Evolutionary conservation across 2,888 invertebrate species (phyloP).

Genomic region (Ornithoptera priamus): DNA sequence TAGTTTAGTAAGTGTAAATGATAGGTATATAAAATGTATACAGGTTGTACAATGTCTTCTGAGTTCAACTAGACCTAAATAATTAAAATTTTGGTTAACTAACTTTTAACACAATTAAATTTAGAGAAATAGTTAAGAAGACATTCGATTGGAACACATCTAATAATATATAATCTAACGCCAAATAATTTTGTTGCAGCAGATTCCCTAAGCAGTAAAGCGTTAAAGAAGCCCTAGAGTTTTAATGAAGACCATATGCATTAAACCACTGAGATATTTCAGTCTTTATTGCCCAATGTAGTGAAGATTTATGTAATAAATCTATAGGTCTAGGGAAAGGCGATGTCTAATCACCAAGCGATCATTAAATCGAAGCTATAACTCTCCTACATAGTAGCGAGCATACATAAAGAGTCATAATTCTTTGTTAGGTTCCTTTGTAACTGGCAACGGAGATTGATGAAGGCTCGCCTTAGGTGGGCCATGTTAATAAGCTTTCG

Average conservation of each 20-base stretch:
- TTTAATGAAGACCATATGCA: slow-evolving; percentile 51
- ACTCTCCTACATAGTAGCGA: slow-evolving; percentile 74
- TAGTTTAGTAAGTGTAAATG: too few species aligned
- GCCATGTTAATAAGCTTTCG: slow-evolving; percentile 67
- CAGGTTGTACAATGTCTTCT: too few species aligned
- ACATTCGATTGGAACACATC: background rate
- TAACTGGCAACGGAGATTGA: slow-evolving; percentile 69
- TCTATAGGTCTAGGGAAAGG: slow-evolving; percentile 57
- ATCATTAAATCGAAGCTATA: slow-evolving; percentile 75
- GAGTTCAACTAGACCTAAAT: too few species aligned
- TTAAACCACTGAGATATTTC: slow-evolving; percentile 52
- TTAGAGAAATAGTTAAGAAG: background rate
- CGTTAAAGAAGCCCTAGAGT: slow-evolving; percentile 13
- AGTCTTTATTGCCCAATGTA: slow-evolving; percentile 51
- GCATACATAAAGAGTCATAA: slow-evolving; percentile 69
- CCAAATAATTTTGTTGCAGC: background rate
- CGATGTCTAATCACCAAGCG: slow-evolving; percentile 70
- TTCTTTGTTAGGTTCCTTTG: slow-evolving; percentile 72
- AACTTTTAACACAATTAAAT: background rate
- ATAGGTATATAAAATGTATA: too few species aligned
- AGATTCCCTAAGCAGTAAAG: background rate
- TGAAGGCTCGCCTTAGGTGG: slow-evolving; percentile 74
- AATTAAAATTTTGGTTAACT: too few species aligned
- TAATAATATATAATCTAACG: too few species aligned
- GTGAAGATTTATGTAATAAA: slow-evolving; percentile 69